Conservation (phyloP, 2,888 invertebrate genomes). For the Erebia palarica region DNA sequence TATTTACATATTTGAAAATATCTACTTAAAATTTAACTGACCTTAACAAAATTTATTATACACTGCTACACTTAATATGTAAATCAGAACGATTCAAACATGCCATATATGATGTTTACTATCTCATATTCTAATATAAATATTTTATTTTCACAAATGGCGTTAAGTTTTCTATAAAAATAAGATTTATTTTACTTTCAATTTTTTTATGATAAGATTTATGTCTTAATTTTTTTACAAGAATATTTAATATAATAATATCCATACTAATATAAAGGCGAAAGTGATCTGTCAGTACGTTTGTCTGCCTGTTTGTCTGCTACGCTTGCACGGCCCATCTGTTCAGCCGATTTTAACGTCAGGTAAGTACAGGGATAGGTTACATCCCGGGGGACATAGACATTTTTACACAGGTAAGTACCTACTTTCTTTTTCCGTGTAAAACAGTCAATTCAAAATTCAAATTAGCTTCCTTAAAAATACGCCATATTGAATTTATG, state of each 20-base stretch:
- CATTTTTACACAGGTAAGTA: too few relatives aligned
- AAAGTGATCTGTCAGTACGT: too few relatives aligned
- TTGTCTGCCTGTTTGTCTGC: too few relatives aligned
- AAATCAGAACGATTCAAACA: background rate
- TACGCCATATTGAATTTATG: background rate
- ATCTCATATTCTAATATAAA: background rate
- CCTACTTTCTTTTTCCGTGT: too few relatives aligned
- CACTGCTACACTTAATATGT: constrained; percentile 16
- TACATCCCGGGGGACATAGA: too few relatives aligned
- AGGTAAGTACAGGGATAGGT: too few relatives aligned
- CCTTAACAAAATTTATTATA: constrained; percentile 14
- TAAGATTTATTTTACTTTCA: background rate
- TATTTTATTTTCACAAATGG: background rate
- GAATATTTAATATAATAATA: too few relatives aligned
- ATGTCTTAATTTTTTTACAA: constrained; percentile 1
- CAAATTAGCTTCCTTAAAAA: background rate
- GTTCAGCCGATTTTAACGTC: too few relatives aligned
- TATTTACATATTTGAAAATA: background rate
- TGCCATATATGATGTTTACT: background rate
- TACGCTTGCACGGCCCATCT: too few relatives aligned
- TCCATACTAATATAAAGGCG: too few relatives aligned
- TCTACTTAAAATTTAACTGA: constrained; percentile 1
- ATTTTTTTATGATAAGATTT: constrained; percentile 12
- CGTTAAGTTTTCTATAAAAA: background rate
- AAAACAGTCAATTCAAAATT: too few relatives aligned